phyloP scores from a whole-genome alignment of 2,888 invertebrate species.

The Torymus aiolomorphi region DNA sequence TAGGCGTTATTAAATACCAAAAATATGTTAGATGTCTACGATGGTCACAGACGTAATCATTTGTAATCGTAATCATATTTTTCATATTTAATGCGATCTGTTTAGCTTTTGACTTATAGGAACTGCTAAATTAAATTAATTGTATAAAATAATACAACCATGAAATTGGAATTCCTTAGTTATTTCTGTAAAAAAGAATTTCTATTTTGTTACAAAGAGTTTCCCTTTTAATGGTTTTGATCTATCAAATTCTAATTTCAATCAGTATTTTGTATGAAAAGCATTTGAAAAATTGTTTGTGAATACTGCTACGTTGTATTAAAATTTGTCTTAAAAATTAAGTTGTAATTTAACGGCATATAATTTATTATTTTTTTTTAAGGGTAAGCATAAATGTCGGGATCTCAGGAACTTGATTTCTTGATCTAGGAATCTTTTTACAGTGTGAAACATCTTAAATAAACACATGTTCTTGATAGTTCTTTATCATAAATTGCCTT shows the following conservation, averaged over 20 bases:
- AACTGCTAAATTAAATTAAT: background rate
- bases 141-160: background rate
- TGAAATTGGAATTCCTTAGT: too few species aligned
- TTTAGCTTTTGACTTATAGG: background rate
- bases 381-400: constrained; percentile 11
- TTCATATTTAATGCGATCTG: constrained; percentile 12
- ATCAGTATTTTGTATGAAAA: background rate
- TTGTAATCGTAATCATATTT: constrained; percentile 17
- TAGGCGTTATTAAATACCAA: constrained; percentile 18
- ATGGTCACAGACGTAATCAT: constrained; percentile 15
- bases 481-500: constrained; percentile 38
- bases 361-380: constrained; percentile 10
- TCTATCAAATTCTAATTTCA: too few species aligned
- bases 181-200: too few species aligned
- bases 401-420: constrained; percentile 41
- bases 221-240: too few species aligned
- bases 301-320: background rate
- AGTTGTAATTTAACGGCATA: background rate
- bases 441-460: constrained; percentile 28
- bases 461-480: constrained; percentile 35
- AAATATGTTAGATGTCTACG: constrained; percentile 23
- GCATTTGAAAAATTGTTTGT: constrained; percentile 2
- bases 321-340: background rate
- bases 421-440: constrained; percentile 29
- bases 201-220: too few species aligned